Percentiles rank a stretch among this genome's conserved stretches.
phyloP scores from a whole-genome alignment of 2,888 invertebrate genomes.

The Oscheius sp. region DNA sequence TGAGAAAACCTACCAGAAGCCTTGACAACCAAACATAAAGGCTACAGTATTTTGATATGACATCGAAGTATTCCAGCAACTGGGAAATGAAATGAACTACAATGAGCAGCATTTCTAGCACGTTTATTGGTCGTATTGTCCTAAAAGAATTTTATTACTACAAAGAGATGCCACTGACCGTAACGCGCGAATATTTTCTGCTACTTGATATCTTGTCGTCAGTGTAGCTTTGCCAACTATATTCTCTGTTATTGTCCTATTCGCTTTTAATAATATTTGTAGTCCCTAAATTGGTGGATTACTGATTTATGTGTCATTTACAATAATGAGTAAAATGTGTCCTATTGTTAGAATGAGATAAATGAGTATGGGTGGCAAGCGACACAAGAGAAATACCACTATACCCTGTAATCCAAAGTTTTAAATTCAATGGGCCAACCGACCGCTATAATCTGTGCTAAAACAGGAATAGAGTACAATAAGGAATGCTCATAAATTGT shows the following conservation, averaged over 20 bases:
- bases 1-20: not conserved
- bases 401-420: not conserved
- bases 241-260: not conserved
- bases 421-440: not conserved
- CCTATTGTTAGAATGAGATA: not conserved
- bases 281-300: slow-evolving; percentile 1
- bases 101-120: slow-evolving; percentile 1
- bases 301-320: not conserved
- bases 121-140: slow-evolving; percentile 12
- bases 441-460: slow-evolving; percentile 14
- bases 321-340: not conserved
- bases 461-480: not conserved
- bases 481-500: slow-evolving; percentile 14
- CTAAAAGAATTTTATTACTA: not conserved
- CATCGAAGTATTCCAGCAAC: not conserved
- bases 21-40: not conserved
- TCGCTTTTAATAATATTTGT: not conserved
- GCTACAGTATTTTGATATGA: not conserved
- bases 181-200: slow-evolving; percentile 24
- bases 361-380: not conserved
- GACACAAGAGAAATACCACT: not conserved
- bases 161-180: not conserved
- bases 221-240: slow-evolving; percentile 14
- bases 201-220: slow-evolving; percentile 26
- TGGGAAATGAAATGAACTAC: not conserved